Base-by-base conservation (phyloP, 2,888 invertebrate genomes). In the Drosophila anceps region DNA sequence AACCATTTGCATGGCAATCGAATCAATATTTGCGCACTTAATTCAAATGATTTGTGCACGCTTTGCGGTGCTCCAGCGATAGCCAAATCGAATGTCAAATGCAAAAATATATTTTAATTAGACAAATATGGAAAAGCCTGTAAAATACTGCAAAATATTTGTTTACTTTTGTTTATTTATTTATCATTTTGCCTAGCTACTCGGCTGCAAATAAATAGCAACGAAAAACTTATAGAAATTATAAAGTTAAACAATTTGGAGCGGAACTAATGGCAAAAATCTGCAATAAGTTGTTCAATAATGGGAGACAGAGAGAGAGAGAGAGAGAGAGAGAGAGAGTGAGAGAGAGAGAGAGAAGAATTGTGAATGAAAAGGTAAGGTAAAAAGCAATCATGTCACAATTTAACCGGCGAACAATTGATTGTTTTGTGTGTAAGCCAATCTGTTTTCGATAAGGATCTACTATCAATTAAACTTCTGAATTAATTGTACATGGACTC, bases 11-110 rank as follows among this genome's bases (percentile, higher is more conserved):
- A 27, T 18, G 41, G 31, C 29, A 43, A 57, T 59, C 66, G 63
- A 66, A 60, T 66, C 69, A 74, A 69, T 73, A 63, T 58, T 68
- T 46, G 54, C 10, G 27, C 39, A 65, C 35, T 55, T 50, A 39
- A 43, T 43, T 37, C 20, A n/a, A 20, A 35, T 48, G 39, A 63
- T 63, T 68, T 70, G 39, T 65, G 63, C 29, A 48, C 58, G 51
- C 33, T 54, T 63, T 69, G 82, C 58, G 58, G 72, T 69, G 61
- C 48, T 61, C 69, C 66, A 39, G 62, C 66, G 60, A 61, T 72
- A 59, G 57, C 66, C 63, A n/a, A 15, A 18, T 1, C 9, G 9
- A 43, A 31, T 43, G 57, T 20, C 7, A 33, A 43, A 58, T 35
- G 33, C 13, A 50, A 18, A 35, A 46, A 51, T 18, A 20, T 68